These are phyloP conservation scores for Epinephelus fuscoguttatus DNA, from an alignment of 2,113 vertebrate species.

Conservation along the genomic window DNA sequence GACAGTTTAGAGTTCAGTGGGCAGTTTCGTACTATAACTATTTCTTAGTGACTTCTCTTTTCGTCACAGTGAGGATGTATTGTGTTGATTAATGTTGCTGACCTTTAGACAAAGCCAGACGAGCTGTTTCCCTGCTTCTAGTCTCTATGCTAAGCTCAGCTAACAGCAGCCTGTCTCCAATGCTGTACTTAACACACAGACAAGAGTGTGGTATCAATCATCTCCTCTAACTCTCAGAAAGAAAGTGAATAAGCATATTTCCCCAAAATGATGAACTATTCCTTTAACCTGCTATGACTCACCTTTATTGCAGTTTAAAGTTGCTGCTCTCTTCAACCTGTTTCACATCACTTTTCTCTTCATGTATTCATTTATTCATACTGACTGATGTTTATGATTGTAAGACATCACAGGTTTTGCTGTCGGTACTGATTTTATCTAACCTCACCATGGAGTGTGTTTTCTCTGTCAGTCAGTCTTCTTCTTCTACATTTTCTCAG, in stretches of 20 bases:
- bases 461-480: slow-evolving; percentile 21
- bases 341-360: not conserved
- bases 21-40: not conserved
- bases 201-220: not conserved
- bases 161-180: not conserved
- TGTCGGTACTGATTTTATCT: not conserved
- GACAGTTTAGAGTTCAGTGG: not conserved
- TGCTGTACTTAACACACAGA: not conserved
- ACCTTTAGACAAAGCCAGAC: not conserved
- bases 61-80: not conserved
- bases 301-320: not conserved
- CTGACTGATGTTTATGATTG: not conserved
- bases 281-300: not conserved
- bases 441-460: slow-evolving; percentile 1
- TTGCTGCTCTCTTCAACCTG: not conserved
- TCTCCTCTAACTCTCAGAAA: not conserved
- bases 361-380: not conserved
- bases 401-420: not conserved
- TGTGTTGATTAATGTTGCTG: not conserved
- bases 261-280: not conserved
- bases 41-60: not conserved
- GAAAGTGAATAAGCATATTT: not conserved
- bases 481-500: slow-evolving; percentile 3
- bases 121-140: not conserved
- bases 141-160: not conserved